phyloP scores from a whole-genome alignment of 2,113 vertebrate species.

The Urocolius indicus region DNA sequence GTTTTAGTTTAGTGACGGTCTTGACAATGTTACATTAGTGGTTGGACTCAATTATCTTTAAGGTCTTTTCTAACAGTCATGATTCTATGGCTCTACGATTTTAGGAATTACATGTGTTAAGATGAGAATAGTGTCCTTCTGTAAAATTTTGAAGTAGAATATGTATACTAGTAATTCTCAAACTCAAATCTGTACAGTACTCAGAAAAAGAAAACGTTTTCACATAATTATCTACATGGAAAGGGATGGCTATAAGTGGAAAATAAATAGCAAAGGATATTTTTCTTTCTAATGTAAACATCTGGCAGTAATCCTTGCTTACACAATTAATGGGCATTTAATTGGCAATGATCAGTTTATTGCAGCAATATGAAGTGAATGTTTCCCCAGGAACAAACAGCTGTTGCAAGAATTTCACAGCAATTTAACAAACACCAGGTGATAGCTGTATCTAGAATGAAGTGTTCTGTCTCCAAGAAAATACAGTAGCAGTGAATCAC shows the following conservation, averaged over 20 bases:
- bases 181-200: conserved; percentile 39
- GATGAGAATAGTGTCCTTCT: background rate
- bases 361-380: conserved; percentile 90
- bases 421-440: conserved; percentile 85
- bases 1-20: too few species aligned
- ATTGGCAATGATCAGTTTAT: conserved; percentile 98
- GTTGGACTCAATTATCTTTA: too few species aligned
- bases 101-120: background rate
- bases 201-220: conserved; percentile 53
- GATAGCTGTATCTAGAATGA: conserved; percentile 81
- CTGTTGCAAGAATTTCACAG: conserved; percentile 91
- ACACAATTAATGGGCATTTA: conserved; percentile 99
- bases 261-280: conserved; percentile 86
- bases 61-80: too few species aligned
- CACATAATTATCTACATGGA: conserved; percentile 66
- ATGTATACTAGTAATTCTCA: conserved; percentile 49
- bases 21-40: too few species aligned
- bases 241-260: conserved; percentile 75
- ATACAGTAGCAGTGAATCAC: conserved; percentile 6
- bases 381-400: conserved; percentile 93
- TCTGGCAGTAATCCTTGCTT: conserved; percentile 94
- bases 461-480: conserved; percentile 63
- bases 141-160: background rate
- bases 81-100: too few species aligned
- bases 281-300: conserved; percentile 95